These are phyloP conservation scores for Sternarchorhynchus goeldii DNA, from an alignment of 2,797 vertebrate genomes.

Conservation along the genomic window DNA sequence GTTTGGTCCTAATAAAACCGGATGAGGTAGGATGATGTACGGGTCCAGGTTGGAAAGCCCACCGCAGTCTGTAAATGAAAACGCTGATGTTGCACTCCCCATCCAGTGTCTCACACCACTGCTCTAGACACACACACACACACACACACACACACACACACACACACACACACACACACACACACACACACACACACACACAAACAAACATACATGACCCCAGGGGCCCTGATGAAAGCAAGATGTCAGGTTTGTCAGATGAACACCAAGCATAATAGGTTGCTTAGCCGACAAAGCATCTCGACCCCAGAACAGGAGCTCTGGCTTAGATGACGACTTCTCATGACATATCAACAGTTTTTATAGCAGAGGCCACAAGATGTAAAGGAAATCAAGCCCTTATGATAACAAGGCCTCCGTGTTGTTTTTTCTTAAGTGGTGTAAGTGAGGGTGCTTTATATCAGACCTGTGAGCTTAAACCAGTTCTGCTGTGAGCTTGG, in stretches of 20 bases:
- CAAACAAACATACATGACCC: conserved; percentile 33
- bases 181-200: neutral
- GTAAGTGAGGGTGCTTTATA: conserved; percentile 50
- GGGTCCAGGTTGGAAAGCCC: conserved; percentile 49
- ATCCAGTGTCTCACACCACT: conserved; percentile 48
- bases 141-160: neutral
- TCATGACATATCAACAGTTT: conserved; percentile 45
- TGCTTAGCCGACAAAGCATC: conserved; percentile 19
- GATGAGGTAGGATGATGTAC: conserved; percentile 48
- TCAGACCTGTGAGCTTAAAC: conserved; percentile 45
- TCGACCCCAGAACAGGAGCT: conserved; percentile 31
- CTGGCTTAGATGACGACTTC: conserved; percentile 45
- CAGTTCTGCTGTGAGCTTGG: conserved; percentile 62
- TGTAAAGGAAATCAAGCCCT: conserved; percentile 57
- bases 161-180: neutral
- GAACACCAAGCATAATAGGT: conserved; percentile 42
- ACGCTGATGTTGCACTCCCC: conserved; percentile 50
- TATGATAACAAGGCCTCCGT: conserved; percentile 59
- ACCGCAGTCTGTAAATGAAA: conserved; percentile 56
- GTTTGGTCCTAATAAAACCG: conserved; percentile 52
- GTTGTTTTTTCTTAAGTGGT: conserved; percentile 67
- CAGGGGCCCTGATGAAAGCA: conserved; percentile 45
- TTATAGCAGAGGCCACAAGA: conserved; percentile 55
- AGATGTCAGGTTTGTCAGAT: conserved; percentile 27
- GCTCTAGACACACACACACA: conserved; percentile 16